Base-by-base conservation (phyloP, 2,888 invertebrate genomes). In the Pollenia angustigena region DNA sequence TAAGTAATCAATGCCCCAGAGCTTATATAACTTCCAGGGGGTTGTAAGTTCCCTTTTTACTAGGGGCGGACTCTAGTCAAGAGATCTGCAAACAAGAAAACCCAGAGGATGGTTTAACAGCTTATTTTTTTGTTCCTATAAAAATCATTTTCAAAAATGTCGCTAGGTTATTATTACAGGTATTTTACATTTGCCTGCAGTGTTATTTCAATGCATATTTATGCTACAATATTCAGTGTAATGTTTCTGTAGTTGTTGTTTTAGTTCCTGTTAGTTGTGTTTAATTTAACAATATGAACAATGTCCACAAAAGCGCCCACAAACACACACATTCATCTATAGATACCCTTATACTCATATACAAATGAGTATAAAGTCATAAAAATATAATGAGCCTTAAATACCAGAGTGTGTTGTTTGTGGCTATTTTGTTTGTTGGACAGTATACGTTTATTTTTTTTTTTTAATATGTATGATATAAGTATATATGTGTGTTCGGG, bases 301-400 rank as follows among this genome's bases (percentile, higher is more conserved):
- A 54, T 56, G 54, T 40, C 23, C 60, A 76, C 62, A 71, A 40
- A 54, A 23, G 42, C 48, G 8, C 4, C 50, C 18, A 64, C 42
- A 72, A 3, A 18, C 42, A 58, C 32, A 66, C 9, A 2, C 44
- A 56, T n/a, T 58, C 18, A 66, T 71, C 14, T 52, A 8, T 6
- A 11, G 62, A 48, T 72, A 71, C 16, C 44, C 40, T 10, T 40
- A 72, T 42, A 58, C 68, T 16, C 80, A 40, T 48, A 71, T 40
- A 46, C 60, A 54, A 48, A 76, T 71, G 69, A 44, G 14, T 64
- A 76, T 66, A 40, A 82, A 72, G 60, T 74, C 72, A 82, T 86
- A 86, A 83, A 86, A 86, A 62, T 83, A 86, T 86, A 86, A 86
- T 86, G 76, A 86, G 86, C 66, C 83, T 76, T 86, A 86, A 86